Evolutionary conservation across 2,888 invertebrate species (phyloP), one percentile per base, ranked within the genome.

Genomic region (Temnothorax rugatulus): DNA sequence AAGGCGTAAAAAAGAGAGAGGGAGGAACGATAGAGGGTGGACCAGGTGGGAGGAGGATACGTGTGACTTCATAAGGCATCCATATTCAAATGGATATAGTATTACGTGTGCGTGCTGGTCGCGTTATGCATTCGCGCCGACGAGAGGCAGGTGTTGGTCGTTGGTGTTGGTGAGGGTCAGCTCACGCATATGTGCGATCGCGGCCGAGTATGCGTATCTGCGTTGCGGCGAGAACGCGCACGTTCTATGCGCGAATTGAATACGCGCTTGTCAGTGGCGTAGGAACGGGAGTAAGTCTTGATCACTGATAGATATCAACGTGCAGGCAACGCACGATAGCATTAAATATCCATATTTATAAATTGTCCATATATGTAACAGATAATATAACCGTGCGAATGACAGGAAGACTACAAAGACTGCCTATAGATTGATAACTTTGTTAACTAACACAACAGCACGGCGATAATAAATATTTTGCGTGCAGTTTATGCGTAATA

Each of bases 71-170:
- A 73, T 84, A 86, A 84, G 86, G 84, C 86, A 86, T 87, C 85
- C 89, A 84, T 84, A 84, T 90, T 86, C 84, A 89, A 86, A 89
- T 86, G 87, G 84, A 87, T 91, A 86, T 86, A 87, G 89, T 90
- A 63, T 90, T 90, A 83, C 76, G 84, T 84, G 82, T 84, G 84
- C 84, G 75, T 83, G 85, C 79, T 61, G 47, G 77, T 15, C n/a
- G 81, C 87, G 87, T 73, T 79, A 63, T 81, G 81, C 82, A 83
- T 84, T 77, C 69, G 85, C 77, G 85, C 38, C 57, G 57, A 85
- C 76, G 75, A 75, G 73, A 83, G 85, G 90, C 91, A 91, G 91
- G 91, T 91, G 91, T 77, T 85, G 61, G 61, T 77, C 25, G 54
- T 59, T 52, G 57, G 83, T 75, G 61, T 89, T 74, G 64, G 84